phyloP scores from a whole-genome alignment of 2,888 invertebrate species.

The Diarsia rubi region DNA sequence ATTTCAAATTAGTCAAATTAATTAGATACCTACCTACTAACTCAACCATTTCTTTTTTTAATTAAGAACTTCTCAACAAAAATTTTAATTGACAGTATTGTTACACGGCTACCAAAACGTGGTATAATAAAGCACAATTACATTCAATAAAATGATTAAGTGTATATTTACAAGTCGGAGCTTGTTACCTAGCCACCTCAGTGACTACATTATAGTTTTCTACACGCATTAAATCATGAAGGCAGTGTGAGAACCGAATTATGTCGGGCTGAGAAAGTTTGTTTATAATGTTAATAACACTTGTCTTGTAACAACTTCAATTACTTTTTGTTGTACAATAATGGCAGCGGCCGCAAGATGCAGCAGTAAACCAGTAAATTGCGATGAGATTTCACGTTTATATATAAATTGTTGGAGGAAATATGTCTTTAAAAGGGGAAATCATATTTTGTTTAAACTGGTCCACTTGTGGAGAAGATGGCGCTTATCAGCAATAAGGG shows the following conservation, averaged over 20 bases:
- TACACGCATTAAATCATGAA: constrained; percentile 78
- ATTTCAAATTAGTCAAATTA: background rate
- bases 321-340: constrained; percentile 82
- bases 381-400: constrained; percentile 62
- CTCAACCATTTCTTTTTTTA: background rate
- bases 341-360: constrained; percentile 70
- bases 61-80: constrained; percentile 5
- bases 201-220: constrained; percentile 71
- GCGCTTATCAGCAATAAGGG: too few relatives aligned
- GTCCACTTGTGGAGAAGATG: background rate
- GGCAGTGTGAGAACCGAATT: constrained; percentile 82
- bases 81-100: constrained; percentile 29
- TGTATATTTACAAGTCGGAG: constrained; percentile 30
- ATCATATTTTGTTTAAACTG: background rate
- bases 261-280: constrained; percentile 83
- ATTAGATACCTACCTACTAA: background rate
- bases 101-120: constrained; percentile 10
- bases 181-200: constrained; percentile 35
- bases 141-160: constrained; percentile 31
- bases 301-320: constrained; percentile 81
- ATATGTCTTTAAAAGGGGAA: constrained; percentile 5
- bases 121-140: constrained; percentile 39
- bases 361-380: constrained; percentile 66
- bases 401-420: constrained; percentile 34
- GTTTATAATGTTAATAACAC: constrained; percentile 82